Conservation (phyloP, 1,140 invertebrate genomes). For the Pachypeltis micranthus region DNA sequence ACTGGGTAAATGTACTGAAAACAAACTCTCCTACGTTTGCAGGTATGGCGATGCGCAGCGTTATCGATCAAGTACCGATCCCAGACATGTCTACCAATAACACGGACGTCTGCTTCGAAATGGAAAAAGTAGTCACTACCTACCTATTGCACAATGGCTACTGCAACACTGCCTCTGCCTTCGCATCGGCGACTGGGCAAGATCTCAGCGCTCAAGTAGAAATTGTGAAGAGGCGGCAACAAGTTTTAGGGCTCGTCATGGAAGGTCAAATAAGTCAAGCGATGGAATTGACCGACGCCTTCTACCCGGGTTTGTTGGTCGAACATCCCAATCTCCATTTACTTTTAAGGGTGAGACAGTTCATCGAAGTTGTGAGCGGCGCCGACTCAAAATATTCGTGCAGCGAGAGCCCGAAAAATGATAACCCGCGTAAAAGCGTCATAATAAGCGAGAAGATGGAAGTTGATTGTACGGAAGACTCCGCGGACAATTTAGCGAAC, state of each 20-base stretch:
- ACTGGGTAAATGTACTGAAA: too few species aligned
- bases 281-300: slow-evolving; percentile 72
- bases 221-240: slow-evolving; percentile 96
- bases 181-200: slow-evolving; percentile 79
- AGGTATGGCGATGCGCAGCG: slow-evolving; percentile 69
- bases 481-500: slow-evolving; percentile 33
- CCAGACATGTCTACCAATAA: neutral
- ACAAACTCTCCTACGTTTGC: too few species aligned
- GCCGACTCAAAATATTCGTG: slow-evolving; percentile 47
- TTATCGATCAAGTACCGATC: neutral
- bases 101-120: neutral
- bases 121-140: slow-evolving; percentile 74
- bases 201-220: slow-evolving; percentile 82
- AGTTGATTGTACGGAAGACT: slow-evolving; percentile 40
- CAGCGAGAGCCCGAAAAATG: slow-evolving; percentile 38
- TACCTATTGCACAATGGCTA: slow-evolving; percentile 97
- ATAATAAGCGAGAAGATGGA: slow-evolving; percentile 36
- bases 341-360: slow-evolving; percentile 90
- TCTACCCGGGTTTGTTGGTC: slow-evolving; percentile 85
- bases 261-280: slow-evolving; percentile 88
- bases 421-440: slow-evolving; percentile 34
- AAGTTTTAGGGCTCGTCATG: slow-evolving; percentile 84
- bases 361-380: slow-evolving; percentile 88
- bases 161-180: slow-evolving; percentile 88
- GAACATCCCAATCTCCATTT: slow-evolving; percentile 83